These are phyloP conservation scores for Sakesphorus luctuosus DNA, from an alignment of 2,113 vertebrate genomes.

Conservation along the genomic window DNA sequence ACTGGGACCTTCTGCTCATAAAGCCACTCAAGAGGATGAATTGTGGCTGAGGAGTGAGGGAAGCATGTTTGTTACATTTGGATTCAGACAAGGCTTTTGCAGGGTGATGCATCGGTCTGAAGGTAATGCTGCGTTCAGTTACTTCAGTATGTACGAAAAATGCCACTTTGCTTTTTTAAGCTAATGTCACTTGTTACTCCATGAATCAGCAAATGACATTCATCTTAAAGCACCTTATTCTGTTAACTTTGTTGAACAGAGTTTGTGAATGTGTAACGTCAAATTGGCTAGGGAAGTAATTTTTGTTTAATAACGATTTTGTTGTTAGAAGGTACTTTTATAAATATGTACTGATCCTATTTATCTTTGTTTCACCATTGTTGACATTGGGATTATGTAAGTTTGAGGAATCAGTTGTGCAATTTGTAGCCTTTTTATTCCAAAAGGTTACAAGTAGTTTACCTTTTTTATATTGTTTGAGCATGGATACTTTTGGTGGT, in stretches of 20 bases:
- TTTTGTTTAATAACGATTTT: background rate
- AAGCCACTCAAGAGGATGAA: background rate
- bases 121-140: background rate
- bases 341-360: background rate
- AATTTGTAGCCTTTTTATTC: background rate
- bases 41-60: background rate
- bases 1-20: background rate
- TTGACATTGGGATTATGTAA: slow-evolving; percentile 3
- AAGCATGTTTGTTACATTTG: background rate
- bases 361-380: slow-evolving; percentile 28
- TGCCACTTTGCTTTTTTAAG: background rate
- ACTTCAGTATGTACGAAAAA: background rate
- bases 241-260: background rate
- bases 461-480: background rate
- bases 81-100: background rate
- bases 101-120: background rate
- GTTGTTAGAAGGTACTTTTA: background rate
- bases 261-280: accelerated
- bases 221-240: background rate
- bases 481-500: background rate
- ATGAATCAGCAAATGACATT: background rate
- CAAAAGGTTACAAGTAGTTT: background rate
- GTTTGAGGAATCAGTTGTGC: background rate
- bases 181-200: background rate
- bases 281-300: background rate